These are phyloP conservation scores for Periophthalmus modestus DNA, from an alignment of 2,113 vertebrate genomes.

Conservation along the genomic window DNA sequence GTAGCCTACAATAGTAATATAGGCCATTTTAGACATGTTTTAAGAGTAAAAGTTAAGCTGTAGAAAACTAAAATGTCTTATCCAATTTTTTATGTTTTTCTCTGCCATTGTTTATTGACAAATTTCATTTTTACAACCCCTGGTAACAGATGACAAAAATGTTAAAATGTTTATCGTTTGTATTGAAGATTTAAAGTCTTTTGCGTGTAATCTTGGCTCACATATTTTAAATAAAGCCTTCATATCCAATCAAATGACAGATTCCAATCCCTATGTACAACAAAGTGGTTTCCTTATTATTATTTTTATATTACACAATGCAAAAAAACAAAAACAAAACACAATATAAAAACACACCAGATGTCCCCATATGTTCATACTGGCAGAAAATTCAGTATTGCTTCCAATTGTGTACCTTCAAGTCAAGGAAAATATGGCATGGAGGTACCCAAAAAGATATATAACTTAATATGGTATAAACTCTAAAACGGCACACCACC, in stretches of 20 bases:
- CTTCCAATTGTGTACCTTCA: conserved; percentile 18
- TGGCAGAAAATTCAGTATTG: conserved; percentile 4
- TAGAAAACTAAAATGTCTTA: neutral
- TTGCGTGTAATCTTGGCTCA: conserved; percentile 49
- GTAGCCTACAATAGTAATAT: neutral
- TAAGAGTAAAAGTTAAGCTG: neutral
- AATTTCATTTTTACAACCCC: neutral
- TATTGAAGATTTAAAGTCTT: conserved; percentile 36
- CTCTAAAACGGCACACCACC: conserved; percentile 14
- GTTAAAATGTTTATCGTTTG: conserved; percentile 69
- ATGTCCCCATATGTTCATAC: conserved; percentile 25
- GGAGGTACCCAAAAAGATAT: neutral
- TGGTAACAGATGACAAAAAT: conserved; percentile 17
- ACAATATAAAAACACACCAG: conserved; percentile 30
- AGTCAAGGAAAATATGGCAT: conserved; percentile 15
- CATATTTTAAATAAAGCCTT: conserved; percentile 39
- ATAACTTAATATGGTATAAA: conserved; percentile 1
- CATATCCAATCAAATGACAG: conserved; percentile 32
- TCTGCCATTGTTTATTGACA: neutral
- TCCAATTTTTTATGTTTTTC: neutral
- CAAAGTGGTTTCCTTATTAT: conserved; percentile 6
- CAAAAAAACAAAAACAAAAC: conserved; percentile 23
- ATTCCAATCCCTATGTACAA: conserved; percentile 30
- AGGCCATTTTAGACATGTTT: neutral
- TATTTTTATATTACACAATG: conserved; percentile 17